Base-by-base conservation (phyloP, 2,888 invertebrate genomes). In the Seira sanloemensis region DNA sequence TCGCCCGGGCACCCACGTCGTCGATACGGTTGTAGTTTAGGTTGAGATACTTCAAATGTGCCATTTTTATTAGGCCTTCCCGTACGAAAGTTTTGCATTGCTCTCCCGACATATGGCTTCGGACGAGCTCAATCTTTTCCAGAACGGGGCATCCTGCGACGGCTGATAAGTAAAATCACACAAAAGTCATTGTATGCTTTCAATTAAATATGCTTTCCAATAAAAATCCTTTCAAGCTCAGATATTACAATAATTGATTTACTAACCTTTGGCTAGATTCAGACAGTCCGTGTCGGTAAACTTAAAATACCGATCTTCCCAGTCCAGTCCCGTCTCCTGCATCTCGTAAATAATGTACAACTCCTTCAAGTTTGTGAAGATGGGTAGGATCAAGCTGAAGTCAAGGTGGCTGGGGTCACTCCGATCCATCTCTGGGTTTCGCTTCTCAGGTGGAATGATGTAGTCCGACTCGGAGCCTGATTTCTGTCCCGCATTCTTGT, bases 271-370 rank as follows among this genome's bases (percentile, higher is more conserved):
- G 1, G 89, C 89, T 0, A 89, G 66, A 80, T 85, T 86, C 1
- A 85, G 21, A 19, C 89, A 89, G 67, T 89, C 89, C 7, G 9
- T 82, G 66, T 86, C 86, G 1, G 89, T 89, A 71, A 89, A 89
- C 58, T 86, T 81, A 58, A 85, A 85, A 25, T 83, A 81, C 72
- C 88, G 66, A 7, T 83, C 79, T 66, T 89, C 89, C 86, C 86
- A 89, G 18, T 89, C 87, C 78, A 88, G 54, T 9, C 88, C 89
- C 18, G 86, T 83, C 46, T 88, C 88, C 58, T 76, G 79, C 84
- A 88, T 83, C 79, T 88, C 86, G 69, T 86, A 89, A 16, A 88
- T 79, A 21, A 89, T 68, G n/a, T 84, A 85, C 12, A 89, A 62
- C 67, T 88, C 87, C n/a, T 84, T 86, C 16, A 89, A 72, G 19